Base-by-base conservation (phyloP, 1,140 invertebrate species). In the Eumeta japonica region DNA sequence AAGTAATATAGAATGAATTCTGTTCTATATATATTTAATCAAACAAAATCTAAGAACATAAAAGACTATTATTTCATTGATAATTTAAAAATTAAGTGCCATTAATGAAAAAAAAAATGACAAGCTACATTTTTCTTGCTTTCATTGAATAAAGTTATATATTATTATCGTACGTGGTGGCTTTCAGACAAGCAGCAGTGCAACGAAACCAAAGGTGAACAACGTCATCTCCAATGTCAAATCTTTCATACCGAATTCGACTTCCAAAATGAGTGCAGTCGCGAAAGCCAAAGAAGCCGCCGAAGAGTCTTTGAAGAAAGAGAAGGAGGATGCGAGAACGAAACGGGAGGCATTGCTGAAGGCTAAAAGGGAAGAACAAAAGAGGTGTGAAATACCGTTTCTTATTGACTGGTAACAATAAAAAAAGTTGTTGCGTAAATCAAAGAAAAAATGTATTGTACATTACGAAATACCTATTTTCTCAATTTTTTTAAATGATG, bases 341-440 rank as follows among this genome's bases (percentile, higher is more conserved):
- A 73, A 73, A 46, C 70, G 70, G 37, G 67, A 73, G 16, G 65
- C 65, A 1, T 34, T 67, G 39, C 17, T 73, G 10, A 62, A 67
- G 18, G 67, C 64, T 28, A 72, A 67, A 35, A 43, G 54, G 20
- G 67, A 72, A 24, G 13, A 47, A 44, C 63, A 68, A 32, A 60
- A 50, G 35, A 55, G 44, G 66, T 71, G 32, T 45, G 43, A 10
- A 5, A n/a, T n/a, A n/a, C n/a, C n/a, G n/a, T n/a, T n/a, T n/a
- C n/a, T n/a, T n/a, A n/a, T n/a, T n/a, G n/a, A n/a, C n/a, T n/a
- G 54, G 20, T 64, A 72, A 24, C 14, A 47, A 44, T 62, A 68
- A 32, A 60, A 50, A 35, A 55, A 43, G 66, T 71, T 32, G 43
- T 24, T 24, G 5, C 5, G 5, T 24, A 24, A 24, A 24, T 24